phyloP scores from a whole-genome alignment of 2,113 vertebrate species.

The Caranx melampygus region DNA sequence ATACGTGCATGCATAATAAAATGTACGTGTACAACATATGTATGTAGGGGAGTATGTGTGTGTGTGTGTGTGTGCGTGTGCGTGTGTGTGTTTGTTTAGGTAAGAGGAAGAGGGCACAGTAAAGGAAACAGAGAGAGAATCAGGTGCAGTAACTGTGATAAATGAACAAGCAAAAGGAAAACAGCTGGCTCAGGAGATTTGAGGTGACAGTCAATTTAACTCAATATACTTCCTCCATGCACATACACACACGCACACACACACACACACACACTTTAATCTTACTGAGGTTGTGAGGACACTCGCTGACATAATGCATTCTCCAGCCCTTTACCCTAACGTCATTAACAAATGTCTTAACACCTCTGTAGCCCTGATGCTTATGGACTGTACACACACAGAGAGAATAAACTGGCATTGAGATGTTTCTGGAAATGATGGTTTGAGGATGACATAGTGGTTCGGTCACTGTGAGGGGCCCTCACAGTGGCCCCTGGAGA shows the following conservation, averaged over 20 bases:
- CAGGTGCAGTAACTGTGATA: constrained; percentile 35
- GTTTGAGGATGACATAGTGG: background rate
- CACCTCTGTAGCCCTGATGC: no score
- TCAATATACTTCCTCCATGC: constrained; percentile 21
- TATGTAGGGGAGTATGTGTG: background rate
- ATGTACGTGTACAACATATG: no score
- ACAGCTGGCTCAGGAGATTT: constrained; percentile 50
- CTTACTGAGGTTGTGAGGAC: no score
- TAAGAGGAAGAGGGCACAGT: background rate
- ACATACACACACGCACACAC: constrained; percentile 4
- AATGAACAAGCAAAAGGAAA: constrained; percentile 48
- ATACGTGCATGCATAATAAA: background rate
- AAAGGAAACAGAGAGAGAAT: no score
- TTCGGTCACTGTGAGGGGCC: constrained; percentile 22
- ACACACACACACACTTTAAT: background rate
- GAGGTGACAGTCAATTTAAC: constrained; percentile 61
- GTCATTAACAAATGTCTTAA: no score
- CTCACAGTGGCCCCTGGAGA: constrained; percentile 19
- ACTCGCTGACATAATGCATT: no score
- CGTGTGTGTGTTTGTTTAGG: background rate
- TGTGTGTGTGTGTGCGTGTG: background rate
- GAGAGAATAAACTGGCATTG: constrained; percentile 2
- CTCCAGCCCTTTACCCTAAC: no score
- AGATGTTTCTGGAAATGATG: background rate
- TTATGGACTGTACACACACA: background rate